phyloP scores from a whole-genome alignment of 2,888 invertebrate genomes.

The Megaustenia siamemsis region DNA sequence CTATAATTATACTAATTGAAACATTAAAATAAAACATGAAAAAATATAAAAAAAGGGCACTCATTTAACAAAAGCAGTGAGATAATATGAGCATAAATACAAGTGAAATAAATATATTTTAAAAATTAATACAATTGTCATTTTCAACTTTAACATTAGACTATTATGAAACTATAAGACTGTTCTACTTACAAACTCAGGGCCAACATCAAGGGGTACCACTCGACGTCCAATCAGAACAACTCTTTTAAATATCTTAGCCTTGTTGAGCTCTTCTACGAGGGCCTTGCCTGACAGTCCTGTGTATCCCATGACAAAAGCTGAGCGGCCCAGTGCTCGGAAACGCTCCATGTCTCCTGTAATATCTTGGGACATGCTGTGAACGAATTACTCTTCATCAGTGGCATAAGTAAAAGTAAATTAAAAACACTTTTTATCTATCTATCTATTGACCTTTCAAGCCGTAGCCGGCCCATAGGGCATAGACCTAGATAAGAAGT shows the following conservation, averaged over 20 bases:
- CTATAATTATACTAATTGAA: too few relatives aligned
- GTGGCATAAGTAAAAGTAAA: too few relatives aligned
- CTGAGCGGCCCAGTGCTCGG: slow-evolving; percentile 69
- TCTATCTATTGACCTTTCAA: too few relatives aligned
- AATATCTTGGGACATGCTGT: slow-evolving; percentile 62
- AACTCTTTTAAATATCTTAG: slow-evolving; percentile 77
- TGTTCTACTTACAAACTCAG: slow-evolving; percentile 70
- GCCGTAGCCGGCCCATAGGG: too few relatives aligned
- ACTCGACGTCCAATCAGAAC: slow-evolving; percentile 80
- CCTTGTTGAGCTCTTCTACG: slow-evolving; percentile 78
- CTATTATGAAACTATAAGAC: not conserved
- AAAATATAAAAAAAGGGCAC: too few relatives aligned
- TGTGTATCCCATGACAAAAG: slow-evolving; percentile 81
- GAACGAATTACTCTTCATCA: too few relatives aligned
- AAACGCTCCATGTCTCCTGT: slow-evolving; percentile 65
- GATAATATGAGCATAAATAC: too few relatives aligned
- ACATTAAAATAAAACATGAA: too few relatives aligned
- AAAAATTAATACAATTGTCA: not conserved
- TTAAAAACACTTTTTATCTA: too few relatives aligned
- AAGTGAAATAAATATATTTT: not conserved
- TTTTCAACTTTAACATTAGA: not conserved
- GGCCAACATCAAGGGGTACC: slow-evolving; percentile 68
- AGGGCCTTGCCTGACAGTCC: slow-evolving; percentile 82
- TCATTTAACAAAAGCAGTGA: too few relatives aligned
- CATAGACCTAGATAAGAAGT: too few relatives aligned